Base-by-base conservation (phyloP, 2,888 invertebrate genomes). In the Drosophila prolongata region DNA sequence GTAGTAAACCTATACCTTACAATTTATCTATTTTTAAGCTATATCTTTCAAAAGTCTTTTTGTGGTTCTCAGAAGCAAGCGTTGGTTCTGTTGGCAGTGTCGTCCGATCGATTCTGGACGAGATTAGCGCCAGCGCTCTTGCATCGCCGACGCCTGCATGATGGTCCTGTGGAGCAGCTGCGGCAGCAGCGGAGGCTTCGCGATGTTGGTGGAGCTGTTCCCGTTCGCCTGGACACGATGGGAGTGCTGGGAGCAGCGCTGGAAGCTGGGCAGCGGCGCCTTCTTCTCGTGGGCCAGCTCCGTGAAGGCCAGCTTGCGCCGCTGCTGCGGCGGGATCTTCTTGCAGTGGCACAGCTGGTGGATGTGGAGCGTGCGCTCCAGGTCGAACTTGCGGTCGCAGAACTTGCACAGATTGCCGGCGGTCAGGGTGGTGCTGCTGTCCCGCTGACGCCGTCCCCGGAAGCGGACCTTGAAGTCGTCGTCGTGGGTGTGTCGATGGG, bases 281-380 rank as follows among this genome's bases (percentile, higher is more conserved):
- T 89, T 89, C 66, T 89, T 89, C 61, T 84, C 81, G 50, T 85
- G 85, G 27, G 70, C 71, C 44, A 89, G 46, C 38, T 85, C 85
- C 2, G 89, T 89, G 52, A 67, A 85, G 61, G 61, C 74, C 8
- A 85, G 53, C 6, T 76, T 86, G 65, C 85, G 89, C 0, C 87
- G 80, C 64, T 75, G 67, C 53, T 84, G 79, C 9, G 89, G 89
- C 16, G 80, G 58, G 34, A 85, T 85, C 67, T 85, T 89, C 44
- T 52, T 78, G 71, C 85, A 85, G 49, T 85, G 74, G 64, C 78
- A 68, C 72, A 85, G 9, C 62, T 78, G 89, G 24, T 85, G 85
- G 9, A 85, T 89, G 65, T 76, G 89, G 53, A 89, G 43, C 0
- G 85, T 84, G 4, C 85, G 89, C 38, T 87, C 80, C 40, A 85